Percentiles rank a stretch among this genome's conserved stretches.
Evolutionary conservation across 2,888 invertebrate species (phyloP).

Genomic region (Cantharis rustica): DNA sequence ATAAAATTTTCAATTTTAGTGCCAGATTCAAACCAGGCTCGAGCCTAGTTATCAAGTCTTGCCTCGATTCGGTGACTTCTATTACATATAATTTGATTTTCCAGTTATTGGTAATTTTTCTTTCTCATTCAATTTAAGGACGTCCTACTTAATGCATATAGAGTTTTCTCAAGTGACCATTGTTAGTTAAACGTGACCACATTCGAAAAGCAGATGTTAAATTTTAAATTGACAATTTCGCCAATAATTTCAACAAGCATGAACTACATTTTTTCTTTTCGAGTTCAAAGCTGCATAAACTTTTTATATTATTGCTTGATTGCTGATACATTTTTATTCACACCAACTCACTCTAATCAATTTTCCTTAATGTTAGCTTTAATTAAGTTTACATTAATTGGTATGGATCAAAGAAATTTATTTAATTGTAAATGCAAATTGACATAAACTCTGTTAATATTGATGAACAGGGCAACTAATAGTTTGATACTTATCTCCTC

Average conservation of each 20-base stretch:
- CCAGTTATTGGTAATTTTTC: neutral
- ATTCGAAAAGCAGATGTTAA: neutral
- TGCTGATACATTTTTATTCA: neutral
- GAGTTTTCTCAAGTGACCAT: slow-evolving; percentile 9
- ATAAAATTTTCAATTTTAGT: neutral
- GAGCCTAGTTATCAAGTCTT: neutral
- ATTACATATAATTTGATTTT: neutral
- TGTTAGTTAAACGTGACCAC: slow-evolving; percentile 8
- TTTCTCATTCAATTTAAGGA: neutral
- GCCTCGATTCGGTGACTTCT: neutral
- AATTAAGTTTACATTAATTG: neutral
- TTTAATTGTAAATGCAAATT: neutral
- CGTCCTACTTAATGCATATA: neutral
- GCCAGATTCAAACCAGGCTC: too few relatives aligned
- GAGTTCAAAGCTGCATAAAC: neutral
- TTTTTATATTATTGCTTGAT: neutral
- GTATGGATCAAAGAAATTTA: neutral
- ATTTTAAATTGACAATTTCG: neutral
- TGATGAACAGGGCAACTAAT: neutral
- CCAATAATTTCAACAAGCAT: neutral
- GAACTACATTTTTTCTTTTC: neutral
- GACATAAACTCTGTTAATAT: neutral
- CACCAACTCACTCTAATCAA: neutral
- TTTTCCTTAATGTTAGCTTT: too few relatives aligned
- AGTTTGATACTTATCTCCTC: neutral